Evolutionary conservation across 2,888 invertebrate genomes (phyloP), one percentile per base, ranked within the genome.

Genomic region (Temnothorax rugatulus): DNA sequence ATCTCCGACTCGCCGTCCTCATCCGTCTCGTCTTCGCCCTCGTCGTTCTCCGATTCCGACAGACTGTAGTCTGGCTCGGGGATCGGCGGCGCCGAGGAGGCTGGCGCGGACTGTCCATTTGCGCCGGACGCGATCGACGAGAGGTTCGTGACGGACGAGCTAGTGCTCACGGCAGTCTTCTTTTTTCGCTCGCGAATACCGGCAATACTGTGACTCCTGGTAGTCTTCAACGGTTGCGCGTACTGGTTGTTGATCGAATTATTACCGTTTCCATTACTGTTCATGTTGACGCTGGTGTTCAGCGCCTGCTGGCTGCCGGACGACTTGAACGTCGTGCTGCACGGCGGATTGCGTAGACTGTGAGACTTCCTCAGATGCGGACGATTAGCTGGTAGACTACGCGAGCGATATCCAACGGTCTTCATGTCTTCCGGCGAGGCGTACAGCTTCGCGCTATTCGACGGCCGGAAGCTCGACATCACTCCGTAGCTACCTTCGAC

Each of bases 21-120:
- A 81, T 97, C 97, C 97, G 82, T 77, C 18, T 82, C 87, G 92
- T 98, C 97, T 66, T 95, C 95, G 68, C 95, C 95, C 9, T 94
- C 86, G 96, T 97, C 94, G 86, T 97, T 97, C 92, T 98, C 98
- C 0, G 97, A 97, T 93, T 98, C 98, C 87, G 97, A 98, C 95
- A 98, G 96, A 94, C 98, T 98, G 95, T 98, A 98, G 95, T 98
- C 98, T 0, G 98, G 98, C 93, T 98, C 98, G 0, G 98, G 98
- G 90, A 98, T 98, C n/a, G 98, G 97, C 11, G 98, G 97, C 0
- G 96, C 94, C 2, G 90, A 25, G 3, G 74, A 59, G 0, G 90
- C 15, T 5, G 74, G 82, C 4, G 11, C 71, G 63, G 76, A 83
- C 69, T 81, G 92, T 91, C 57, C 88, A 86, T 87, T 92, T 29